These are phyloP conservation scores for Atethmia centrago DNA, from an alignment of 2,888 invertebrate species.

Conservation along the genomic window DNA sequence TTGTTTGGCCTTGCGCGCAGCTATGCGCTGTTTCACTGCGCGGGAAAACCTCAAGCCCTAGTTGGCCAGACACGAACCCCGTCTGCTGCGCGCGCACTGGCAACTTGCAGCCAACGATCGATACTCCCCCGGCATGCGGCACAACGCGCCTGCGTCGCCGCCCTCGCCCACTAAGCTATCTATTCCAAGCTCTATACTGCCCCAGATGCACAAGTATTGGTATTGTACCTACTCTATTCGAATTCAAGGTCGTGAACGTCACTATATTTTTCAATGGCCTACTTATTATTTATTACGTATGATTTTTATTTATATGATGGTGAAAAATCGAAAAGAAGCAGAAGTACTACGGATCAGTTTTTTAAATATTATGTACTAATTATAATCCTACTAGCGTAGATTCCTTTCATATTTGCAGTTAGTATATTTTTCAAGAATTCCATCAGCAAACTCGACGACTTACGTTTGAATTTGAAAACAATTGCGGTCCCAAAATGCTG, in stretches of 20 bases:
- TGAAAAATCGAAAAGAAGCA: not conserved
- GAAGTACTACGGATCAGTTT: not conserved
- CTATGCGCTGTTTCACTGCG: slow-evolving; percentile 66
- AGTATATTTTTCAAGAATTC: no score
- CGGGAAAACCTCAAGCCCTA: slow-evolving; percentile 63
- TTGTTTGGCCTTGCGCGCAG: slow-evolving; percentile 70
- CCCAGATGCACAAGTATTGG: slow-evolving; percentile 77
- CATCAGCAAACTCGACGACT: no score
- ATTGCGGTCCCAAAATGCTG: no score
- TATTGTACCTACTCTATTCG: slow-evolving; percentile 68
- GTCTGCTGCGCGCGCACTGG: slow-evolving; percentile 55
- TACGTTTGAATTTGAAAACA: no score
- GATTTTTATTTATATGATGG: not conserved
- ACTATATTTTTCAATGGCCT: slow-evolving; percentile 14
- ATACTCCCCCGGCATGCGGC: slow-evolving; percentile 57
- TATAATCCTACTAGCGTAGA: no score
- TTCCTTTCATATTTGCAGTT: no score
- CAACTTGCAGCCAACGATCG: slow-evolving; percentile 61
- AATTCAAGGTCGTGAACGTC: slow-evolving; percentile 75
- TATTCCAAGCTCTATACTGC: slow-evolving; percentile 69
- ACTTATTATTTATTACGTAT: slow-evolving; percentile 13
- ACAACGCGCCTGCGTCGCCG: slow-evolving; percentile 67
- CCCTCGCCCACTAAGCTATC: slow-evolving; percentile 63
- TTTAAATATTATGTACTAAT: no score
- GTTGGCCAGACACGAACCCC: slow-evolving; percentile 28